Evolutionary conservation across 2,113 vertebrate species (phyloP).

Genomic region (Crotalus horridus): DNA sequence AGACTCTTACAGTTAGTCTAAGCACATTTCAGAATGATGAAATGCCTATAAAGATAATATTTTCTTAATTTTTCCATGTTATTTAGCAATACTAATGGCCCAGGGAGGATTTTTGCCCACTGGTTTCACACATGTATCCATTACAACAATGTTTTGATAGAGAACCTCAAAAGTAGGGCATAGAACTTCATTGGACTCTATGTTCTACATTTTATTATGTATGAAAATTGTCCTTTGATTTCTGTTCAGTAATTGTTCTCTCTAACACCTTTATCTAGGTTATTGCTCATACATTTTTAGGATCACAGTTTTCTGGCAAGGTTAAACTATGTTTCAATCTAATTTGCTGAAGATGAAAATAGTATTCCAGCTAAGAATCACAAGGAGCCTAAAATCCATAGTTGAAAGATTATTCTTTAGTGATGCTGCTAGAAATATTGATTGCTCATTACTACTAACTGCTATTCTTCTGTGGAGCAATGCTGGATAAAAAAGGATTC

Average conservation of each 20-base stretch:
- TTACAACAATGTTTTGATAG: neutral
- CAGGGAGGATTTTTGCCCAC: too few relatives aligned
- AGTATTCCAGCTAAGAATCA: neutral
- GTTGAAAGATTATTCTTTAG: constrained; percentile 5
- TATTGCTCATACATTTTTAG: neutral
- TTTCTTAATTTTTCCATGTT: neutral
- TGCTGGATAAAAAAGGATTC: neutral
- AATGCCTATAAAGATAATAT: neutral
- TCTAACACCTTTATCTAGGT: neutral
- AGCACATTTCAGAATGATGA: neutral
- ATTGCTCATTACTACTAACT: constrained; percentile 32
- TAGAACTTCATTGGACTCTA: neutral
- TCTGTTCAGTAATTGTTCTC: neutral
- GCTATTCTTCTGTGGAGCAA: constrained; percentile 21
- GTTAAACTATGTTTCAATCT: neutral
- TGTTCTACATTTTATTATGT: neutral
- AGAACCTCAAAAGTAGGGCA: neutral
- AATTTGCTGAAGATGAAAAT: constrained; percentile 4
- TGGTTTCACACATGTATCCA: neutral
- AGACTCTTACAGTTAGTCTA: neutral
- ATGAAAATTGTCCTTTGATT: neutral
- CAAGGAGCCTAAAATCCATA: neutral
- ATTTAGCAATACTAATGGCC: neutral
- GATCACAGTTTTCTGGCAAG: neutral
- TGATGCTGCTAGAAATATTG: neutral